phyloP scores from a whole-genome alignment of 2,888 invertebrate species.

The Drosophila paracracens region DNA sequence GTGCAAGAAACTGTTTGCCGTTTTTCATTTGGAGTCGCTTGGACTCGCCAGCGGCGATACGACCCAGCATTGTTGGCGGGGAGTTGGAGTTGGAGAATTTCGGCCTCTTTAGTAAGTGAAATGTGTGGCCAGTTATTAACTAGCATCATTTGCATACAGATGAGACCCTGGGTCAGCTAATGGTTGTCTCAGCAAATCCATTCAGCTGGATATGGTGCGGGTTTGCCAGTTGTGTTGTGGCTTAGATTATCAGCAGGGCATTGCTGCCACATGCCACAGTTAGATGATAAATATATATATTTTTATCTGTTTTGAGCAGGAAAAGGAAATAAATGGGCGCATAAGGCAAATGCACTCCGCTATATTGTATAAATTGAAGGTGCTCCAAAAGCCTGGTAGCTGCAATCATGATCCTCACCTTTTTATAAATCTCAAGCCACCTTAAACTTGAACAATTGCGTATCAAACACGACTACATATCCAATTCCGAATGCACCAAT shows the following conservation, averaged over 20 bases:
- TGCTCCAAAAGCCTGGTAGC: conserved; percentile 42
- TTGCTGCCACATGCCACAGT: conserved; percentile 9
- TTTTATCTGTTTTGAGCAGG: conserved; percentile 12
- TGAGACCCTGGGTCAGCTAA: conserved; percentile 46
- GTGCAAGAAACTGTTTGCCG: conserved; percentile 58
- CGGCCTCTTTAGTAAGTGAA: conserved; percentile 48
- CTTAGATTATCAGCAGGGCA: conserved; percentile 35
- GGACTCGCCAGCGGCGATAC: conserved; percentile 48
- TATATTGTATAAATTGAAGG: conserved; percentile 28
- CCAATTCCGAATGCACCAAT: conserved; percentile 52
- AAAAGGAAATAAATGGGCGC: conserved; percentile 24
- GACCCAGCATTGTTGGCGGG: conserved; percentile 39
- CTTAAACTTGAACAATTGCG: conserved; percentile 32
- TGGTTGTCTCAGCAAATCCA: conserved; percentile 43
- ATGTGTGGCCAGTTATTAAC: not conserved
- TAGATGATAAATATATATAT: not conserved
- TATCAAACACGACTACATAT: conserved; percentile 47
- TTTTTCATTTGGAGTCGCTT: conserved; percentile 53
- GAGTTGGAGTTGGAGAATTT: conserved; percentile 11
- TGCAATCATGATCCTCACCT: conserved; percentile 47
- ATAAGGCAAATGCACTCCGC: conserved; percentile 32
- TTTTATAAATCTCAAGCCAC: conserved; percentile 23
- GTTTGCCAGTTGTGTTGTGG: conserved; percentile 45
- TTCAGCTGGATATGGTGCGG: conserved; percentile 29
- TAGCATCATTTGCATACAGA: conserved; percentile 29